Evolutionary conservation across 2,888 invertebrate genomes (phyloP), one percentile per base, ranked within the genome.

Genomic region (Caradrina kadenii): DNA sequence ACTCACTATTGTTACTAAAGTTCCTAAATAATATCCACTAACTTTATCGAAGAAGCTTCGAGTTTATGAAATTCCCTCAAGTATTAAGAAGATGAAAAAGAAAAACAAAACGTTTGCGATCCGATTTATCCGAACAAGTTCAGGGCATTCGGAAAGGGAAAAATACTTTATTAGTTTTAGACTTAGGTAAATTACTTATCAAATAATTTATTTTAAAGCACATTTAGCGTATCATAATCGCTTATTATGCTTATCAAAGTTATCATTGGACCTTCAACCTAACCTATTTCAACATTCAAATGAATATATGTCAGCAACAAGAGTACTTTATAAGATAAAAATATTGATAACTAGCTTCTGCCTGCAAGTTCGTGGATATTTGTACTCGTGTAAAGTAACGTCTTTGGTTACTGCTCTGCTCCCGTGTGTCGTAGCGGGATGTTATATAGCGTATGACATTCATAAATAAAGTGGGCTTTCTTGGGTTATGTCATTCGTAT

Each of bases 1-100:
- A 48, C 8, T 15, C 2, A 49, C 11, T 61, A 53, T 56, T 22
- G 19, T 70, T 50, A 22, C 11, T 13, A 26, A 58, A 64, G 11
- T 31, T 52, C 22, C 31, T 13, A 39, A 62, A 55, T 55, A 55
- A 52, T 26, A 53, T 19, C n/a, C 8, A 35, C 55, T 53, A 67
- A 50, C 13, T 62, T 26, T 10, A 26, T 26, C 17, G 35, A 53
- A 75, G 10, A 42, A 19, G 26, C 45, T 17, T 48, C 39, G 21
- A 45, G 22, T 53, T 60, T 31, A 60, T 26, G 21, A 50, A 53
- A 63, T 70, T 54, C 22, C 49, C 42, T 49, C 56, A 63, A 72
- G 70, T 77, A 62, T 73, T 81, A 73, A 71, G 60, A 77, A 77
- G 64, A 71, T 73, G 15, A 7, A 10, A 0, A 73, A 74, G 63